Base-by-base conservation (phyloP, 2,888 invertebrate species). In the Lithosia quadra region DNA sequence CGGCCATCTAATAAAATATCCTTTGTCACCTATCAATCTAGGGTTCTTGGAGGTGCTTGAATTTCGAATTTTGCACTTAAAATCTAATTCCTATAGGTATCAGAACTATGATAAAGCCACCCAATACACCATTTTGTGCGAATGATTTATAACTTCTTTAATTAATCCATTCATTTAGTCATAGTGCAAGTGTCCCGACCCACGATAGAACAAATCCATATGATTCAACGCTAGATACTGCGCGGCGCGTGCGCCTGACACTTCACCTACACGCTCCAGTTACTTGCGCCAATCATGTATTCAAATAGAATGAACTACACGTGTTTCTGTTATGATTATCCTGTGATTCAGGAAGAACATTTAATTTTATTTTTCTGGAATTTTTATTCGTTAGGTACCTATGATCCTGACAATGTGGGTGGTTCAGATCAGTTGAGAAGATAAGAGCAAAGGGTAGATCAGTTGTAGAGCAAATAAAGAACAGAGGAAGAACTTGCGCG, bases 221-320 rank as follows among this genome's bases (percentile, higher is more conserved):
- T 79, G 79, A 79, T 53, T 76, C 76, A 72, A 69, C 71, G 49
- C 39, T 60, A 60, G 69, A 67, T 66, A 63, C 56, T 49, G 34
- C 21, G 39, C 60, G 34, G 62, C 65, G 69, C 55, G 77, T 75
- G 80, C 67, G 66, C 69, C 68, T 77, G 75, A 72, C 74, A 75
- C 72, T 78, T 76, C 80, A 79, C 80, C 79, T 76, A 79, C 71
- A 76, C 73, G 70, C 63, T 75, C 73, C 67, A 71, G 62, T 74
- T 73, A 79, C 62, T 75, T 71, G 64, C 60, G 43, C 73, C 73
- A 73, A 77, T 78, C 73, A 73, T 70, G 64, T 65, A 49, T 34
- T 55, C 34, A 0, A 58, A 9, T 15, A 28, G 39, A 39, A 56
- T 28, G 28, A 36, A 39, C 24, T 61, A 57, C 43, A 43, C 58